Percentiles rank a stretch among this genome's conserved stretches.
These are phyloP conservation scores for Drosophila hydei DNA, from an alignment of 1,140 invertebrate genomes.

Conservation along the genomic window DNA sequence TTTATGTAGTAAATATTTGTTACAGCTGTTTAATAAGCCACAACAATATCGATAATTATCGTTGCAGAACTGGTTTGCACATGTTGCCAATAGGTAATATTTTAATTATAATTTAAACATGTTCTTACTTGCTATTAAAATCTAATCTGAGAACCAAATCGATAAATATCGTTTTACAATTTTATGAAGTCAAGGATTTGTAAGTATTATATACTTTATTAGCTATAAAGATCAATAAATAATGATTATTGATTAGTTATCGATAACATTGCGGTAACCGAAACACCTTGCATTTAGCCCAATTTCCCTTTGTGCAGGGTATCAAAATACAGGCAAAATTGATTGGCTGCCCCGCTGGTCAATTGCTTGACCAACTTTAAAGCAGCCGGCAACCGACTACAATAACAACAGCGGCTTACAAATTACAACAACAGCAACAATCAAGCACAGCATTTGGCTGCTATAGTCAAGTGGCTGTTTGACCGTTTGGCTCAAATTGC, in stretches of 20 bases:
- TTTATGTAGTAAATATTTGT: neutral
- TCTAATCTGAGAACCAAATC: neutral
- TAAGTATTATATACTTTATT: neutral
- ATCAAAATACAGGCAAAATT: slow-evolving; percentile 17
- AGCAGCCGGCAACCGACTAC: slow-evolving; percentile 35
- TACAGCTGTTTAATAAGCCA: neutral
- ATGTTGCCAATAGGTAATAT: neutral
- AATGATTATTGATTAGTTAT: neutral
- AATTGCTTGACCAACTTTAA: slow-evolving; percentile 48
- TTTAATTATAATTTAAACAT: neutral
- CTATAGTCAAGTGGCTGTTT: slow-evolving; percentile 43
- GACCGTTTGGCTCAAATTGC: slow-evolving; percentile 68
- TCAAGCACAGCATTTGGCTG: slow-evolving; percentile 17
- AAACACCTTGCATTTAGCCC: neutral
- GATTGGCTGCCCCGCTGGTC: slow-evolving; percentile 31
- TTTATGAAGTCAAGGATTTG: too few species aligned
- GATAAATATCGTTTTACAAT: neutral
- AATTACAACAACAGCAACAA: slow-evolving; percentile 22
- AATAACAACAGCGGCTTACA: slow-evolving; percentile 14
- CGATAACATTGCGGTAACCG: neutral
- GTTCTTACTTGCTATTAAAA: neutral
- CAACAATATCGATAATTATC: too few species aligned
- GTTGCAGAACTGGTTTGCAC: neutral
- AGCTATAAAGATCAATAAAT: neutral
- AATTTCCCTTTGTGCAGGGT: slow-evolving; percentile 9